Base-by-base conservation (phyloP, 2,113 vertebrate genomes). In the Grus americana region DNA sequence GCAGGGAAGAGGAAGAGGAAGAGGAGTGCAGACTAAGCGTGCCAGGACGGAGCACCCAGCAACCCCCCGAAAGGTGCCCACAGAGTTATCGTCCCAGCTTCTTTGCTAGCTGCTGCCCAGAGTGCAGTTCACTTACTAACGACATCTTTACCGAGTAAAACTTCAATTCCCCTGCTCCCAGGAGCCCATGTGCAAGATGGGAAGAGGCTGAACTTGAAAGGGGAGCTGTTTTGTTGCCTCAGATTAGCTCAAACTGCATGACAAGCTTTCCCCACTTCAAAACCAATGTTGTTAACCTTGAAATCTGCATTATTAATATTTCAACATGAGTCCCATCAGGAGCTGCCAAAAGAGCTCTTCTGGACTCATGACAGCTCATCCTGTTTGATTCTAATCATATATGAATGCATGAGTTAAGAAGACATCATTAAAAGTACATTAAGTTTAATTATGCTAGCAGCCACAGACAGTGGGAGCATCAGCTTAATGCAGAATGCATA, bases 391-490 rank as follows among this genome's bases (percentile, higher is more conserved):
- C 97, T 98, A 98, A 98, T 98, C 94, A 50, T 93, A 97, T 96
- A 95, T 95, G 97, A 98, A 98, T 95, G 96, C 93, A 97, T 96
- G 95, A 97, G 96, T 97, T 98, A 98, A 97, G 95, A 97, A 97
- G 97, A 97, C 98, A 98, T 98, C 98, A 97, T 98, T 98, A 98
- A 98, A 98, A 98, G 96, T 95, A 95, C 97, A 98, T 98, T 98
- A 98, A 90, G 96, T 97, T 98, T 98, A 98, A 98, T 98, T 98
- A 98, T 97, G 96, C 97, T 95, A 90, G 95, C 97, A 97, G 97
- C 68, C 83, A 6, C 95, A 97, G 97, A 96, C 97, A 94, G 95
- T 91, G 81, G 97, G 92, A 96, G 85, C 95, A 82, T 65, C 4
- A 1, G 92, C 92, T 95, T 97, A 97, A 96, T 97, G 97, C 93